Evolutionary conservation across 2,888 invertebrate species (phyloP), one percentile per base, ranked within the genome.

Genomic region (Athalia cordata): DNA sequence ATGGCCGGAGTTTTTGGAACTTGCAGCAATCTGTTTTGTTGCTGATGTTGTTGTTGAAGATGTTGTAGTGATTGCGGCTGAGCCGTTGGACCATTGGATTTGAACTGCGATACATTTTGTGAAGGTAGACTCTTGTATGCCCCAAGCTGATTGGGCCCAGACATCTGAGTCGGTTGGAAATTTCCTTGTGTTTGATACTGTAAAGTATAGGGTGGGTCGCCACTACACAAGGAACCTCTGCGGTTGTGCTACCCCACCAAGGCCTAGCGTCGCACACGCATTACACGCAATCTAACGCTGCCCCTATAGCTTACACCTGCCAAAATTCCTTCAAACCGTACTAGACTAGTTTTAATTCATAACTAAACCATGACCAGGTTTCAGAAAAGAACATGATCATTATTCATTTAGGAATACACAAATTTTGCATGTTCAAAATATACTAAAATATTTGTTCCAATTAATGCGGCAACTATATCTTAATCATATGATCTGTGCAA

Each of bases 141-240:
- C 84, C 83, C 84, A 79, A 84, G 88, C 77, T 86, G 86, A 78
- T 78, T 85, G 78, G 77, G 81, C 5, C 72, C 82, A 45, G 79
- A 78, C 61, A 84, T 79, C 79, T 85, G 86, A 6, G 81, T 59
- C 64, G 81, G 78, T 82, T 83, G 86, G 80, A 86, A 89, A 84
- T 84, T 86, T 79, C 86, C 88, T 84, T 86, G 89, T 80, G 86
- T 87, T 78, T 85, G 84, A 85, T 86, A 89, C 90, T 90, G 89
- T 81, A 89, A 89, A 89, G 87, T 84, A 89, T 82, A 90, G 90
- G 90, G 88, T 88, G 90, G 90, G 89, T 87, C 88, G 88, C 89
- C 87, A 89, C 90, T 90, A 90, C 88, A 90, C 90, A 90, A 90
- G 88, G 89, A 90, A 90, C 90, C 89, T 89, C 87, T 86, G 89